These are phyloP conservation scores for Orchestes rusci DNA, from an alignment of 2,888 invertebrate species.

Conservation along the genomic window DNA sequence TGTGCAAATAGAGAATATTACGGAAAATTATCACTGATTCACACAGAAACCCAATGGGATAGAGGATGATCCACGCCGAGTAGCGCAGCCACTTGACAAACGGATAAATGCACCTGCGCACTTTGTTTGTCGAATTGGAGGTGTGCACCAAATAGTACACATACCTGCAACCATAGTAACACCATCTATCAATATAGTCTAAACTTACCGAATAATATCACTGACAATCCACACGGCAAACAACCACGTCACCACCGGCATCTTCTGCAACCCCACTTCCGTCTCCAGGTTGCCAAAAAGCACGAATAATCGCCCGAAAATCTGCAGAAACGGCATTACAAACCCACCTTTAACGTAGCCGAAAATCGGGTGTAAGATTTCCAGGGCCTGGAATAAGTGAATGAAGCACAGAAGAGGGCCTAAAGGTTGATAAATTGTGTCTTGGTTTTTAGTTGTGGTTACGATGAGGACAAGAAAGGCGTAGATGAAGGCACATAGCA, in stretches of 20 bases:
- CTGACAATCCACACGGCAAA: slow-evolving; percentile 75
- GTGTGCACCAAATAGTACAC: slow-evolving; percentile 80
- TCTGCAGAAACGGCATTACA: slow-evolving; percentile 68
- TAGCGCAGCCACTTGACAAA: slow-evolving; percentile 85
- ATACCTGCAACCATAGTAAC: slow-evolving; percentile 57
- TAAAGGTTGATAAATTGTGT: slow-evolving; percentile 40
- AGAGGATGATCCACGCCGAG: slow-evolving; percentile 87
- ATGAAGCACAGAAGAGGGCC: slow-evolving; percentile 73
- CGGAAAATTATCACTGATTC: slow-evolving; percentile 77
- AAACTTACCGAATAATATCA: slow-evolving; percentile 68
- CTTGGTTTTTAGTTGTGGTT: slow-evolving; percentile 12
- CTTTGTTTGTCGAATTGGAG: slow-evolving; percentile 29
- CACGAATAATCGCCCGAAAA: slow-evolving; percentile 51
- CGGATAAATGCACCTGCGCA: slow-evolving; percentile 63
- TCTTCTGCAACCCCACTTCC: slow-evolving; percentile 79
- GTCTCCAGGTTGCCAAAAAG: slow-evolving; percentile 77
- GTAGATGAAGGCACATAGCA: slow-evolving; percentile 80
- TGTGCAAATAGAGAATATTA: slow-evolving; percentile 85
- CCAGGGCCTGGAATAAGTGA: slow-evolving; percentile 75
- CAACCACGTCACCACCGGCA: slow-evolving; percentile 83
- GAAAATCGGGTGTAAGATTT: slow-evolving; percentile 83
- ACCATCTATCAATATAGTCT: neutral
- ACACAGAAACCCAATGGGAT: slow-evolving; percentile 82
- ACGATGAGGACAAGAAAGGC: slow-evolving; percentile 44
- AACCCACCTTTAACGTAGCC: slow-evolving; percentile 78